Percentiles rank a stretch among this genome's conserved stretches.
Conservation (phyloP, 2,797 vertebrate species). For the Pteronotus mesoamericanus region DNA sequence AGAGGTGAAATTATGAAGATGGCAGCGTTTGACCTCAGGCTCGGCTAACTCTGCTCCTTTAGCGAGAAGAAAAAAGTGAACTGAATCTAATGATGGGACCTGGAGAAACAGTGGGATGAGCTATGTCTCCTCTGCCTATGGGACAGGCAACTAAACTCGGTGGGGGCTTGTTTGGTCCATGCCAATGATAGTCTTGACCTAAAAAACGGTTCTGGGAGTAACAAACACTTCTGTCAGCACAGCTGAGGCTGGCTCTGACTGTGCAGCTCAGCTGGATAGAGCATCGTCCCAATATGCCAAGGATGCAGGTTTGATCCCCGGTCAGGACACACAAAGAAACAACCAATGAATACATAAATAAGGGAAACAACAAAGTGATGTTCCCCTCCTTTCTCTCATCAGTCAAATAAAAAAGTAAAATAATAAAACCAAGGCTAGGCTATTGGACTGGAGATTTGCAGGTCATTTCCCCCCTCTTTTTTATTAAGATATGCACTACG, state of each 20-base stretch:
- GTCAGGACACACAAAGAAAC: neutral
- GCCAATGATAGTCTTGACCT: neutral
- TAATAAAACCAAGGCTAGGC: neutral
- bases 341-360: neutral
- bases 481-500: neutral
- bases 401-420: neutral
- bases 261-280: neutral
- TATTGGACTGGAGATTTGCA: neutral
- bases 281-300: neutral
- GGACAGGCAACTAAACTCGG: neutral
- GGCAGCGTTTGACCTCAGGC: neutral
- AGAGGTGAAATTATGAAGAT: neutral
- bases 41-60: neutral
- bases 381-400: too few relatives aligned
- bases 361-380: neutral
- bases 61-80: accelerated
- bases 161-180: neutral
- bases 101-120: neutral
- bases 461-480: neutral
- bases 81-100: accelerated
- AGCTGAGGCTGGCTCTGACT: neutral
- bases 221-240: neutral
- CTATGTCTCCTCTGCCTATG: accelerated
- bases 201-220: neutral
- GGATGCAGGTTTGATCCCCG: neutral